Percentiles rank a stretch among this genome's conserved stretches.
Conservation (phyloP, 2,797 vertebrate genomes). For the Silurus lanzhouensis region DNA sequence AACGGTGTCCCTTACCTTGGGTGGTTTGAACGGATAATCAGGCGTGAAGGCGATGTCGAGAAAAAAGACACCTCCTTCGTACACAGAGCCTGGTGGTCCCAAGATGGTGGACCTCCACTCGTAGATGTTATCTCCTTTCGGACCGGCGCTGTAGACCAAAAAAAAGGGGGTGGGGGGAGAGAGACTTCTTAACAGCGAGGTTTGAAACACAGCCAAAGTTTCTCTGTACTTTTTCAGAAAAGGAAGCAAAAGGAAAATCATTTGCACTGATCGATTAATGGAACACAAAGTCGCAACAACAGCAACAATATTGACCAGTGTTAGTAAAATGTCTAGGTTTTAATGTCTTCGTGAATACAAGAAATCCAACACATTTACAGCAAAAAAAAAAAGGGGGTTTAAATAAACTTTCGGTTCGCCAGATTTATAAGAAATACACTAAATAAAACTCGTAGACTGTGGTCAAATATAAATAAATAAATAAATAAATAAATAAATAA, state of each 20-base stretch:
- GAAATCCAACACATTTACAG: not conserved
- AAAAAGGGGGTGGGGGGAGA: not conserved
- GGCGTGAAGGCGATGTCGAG: conserved; percentile 88
- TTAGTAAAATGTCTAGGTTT: too few relatives aligned
- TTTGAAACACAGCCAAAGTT: not conserved
- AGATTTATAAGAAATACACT: not conserved
- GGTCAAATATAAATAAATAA: not conserved
- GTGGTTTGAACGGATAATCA: conserved; percentile 90
- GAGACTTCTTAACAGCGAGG: conserved; percentile 3
- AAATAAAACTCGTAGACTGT: not conserved
- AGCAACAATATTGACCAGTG: too few relatives aligned
- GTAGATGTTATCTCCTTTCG: conserved; percentile 89
- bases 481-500: too few relatives aligned
- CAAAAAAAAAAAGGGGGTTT: too few relatives aligned
- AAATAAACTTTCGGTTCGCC: not conserved
- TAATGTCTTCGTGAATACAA: not conserved
- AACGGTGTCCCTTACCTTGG: conserved; percentile 76
- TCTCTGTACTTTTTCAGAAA: not conserved
- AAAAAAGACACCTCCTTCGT: conserved; percentile 88
- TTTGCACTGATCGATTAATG: not conserved
- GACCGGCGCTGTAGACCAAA: conserved; percentile 75
- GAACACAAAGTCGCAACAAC: too few relatives aligned
- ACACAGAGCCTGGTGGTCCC: conserved; percentile 86
- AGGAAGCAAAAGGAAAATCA: not conserved
- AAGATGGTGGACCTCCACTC: conserved; percentile 89